Evolutionary conservation across 2,888 invertebrate species (phyloP).

Genomic region (Danaus chrysippus): DNA sequence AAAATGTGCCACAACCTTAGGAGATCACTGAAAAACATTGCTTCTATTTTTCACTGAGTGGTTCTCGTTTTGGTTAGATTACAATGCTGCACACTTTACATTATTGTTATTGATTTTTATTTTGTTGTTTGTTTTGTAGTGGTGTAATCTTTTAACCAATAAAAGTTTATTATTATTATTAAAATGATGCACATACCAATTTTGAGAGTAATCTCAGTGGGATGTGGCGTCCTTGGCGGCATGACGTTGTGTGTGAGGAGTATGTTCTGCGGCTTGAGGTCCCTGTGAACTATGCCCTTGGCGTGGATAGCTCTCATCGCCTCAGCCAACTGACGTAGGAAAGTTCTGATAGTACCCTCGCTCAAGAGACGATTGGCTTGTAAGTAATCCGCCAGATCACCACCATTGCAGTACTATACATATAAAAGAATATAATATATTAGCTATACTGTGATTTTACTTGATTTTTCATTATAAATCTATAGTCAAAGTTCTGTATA

Average conservation of each 20-base stretch:
- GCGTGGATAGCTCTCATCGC: slow-evolving; percentile 98
- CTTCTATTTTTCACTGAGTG: too few relatives aligned
- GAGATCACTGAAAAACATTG: too few relatives aligned
- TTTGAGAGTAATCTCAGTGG: slow-evolving; percentile 94
- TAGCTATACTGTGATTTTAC: neutral
- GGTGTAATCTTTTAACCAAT: too few relatives aligned
- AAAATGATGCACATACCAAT: slow-evolving; percentile 88
- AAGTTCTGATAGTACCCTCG: slow-evolving; percentile 97
- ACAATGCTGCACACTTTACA: too few relatives aligned
- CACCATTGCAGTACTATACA: slow-evolving; percentile 97
- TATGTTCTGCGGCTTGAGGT: slow-evolving; percentile 99
- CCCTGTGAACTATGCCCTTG: slow-evolving; percentile 98
- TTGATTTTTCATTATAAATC: too few relatives aligned
- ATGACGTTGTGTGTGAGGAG: slow-evolving; percentile 90
- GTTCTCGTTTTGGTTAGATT: too few relatives aligned
- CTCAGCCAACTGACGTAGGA: slow-evolving; percentile 96
- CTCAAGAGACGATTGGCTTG: slow-evolving; percentile 95
- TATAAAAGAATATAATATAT: slow-evolving; percentile 6
- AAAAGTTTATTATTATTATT: too few relatives aligned
- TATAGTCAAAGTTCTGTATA: too few relatives aligned
- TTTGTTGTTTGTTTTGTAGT: too few relatives aligned
- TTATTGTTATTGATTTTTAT: too few relatives aligned
- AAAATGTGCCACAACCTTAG: too few relatives aligned
- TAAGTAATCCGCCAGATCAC: slow-evolving; percentile 98
- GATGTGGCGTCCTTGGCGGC: slow-evolving; percentile 82